phyloP scores from a whole-genome alignment of 1,140 invertebrate genomes.

The Diorhabda carinulata region DNA sequence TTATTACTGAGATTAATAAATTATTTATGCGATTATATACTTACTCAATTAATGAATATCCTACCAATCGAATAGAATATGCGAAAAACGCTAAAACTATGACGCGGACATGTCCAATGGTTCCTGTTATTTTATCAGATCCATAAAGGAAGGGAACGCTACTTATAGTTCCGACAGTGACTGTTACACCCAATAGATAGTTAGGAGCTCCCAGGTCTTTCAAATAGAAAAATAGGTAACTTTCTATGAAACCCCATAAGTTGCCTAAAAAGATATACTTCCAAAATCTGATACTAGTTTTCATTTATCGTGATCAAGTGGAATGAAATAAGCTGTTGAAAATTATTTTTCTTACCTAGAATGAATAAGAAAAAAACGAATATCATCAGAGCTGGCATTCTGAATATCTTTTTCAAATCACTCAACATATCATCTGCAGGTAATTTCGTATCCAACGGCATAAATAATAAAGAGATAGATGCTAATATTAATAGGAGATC shows the following conservation, averaged over 20 bases:
- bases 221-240: constrained; percentile 78
- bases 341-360: constrained; percentile 46
- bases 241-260: constrained; percentile 82
- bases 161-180: constrained; percentile 74
- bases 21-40: constrained; percentile 4
- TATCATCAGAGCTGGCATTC: constrained; percentile 68
- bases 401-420: constrained; percentile 66
- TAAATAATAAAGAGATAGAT: constrained; percentile 63
- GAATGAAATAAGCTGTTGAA: too few relatives aligned
- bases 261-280: constrained; percentile 61
- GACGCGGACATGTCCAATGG: constrained; percentile 75
- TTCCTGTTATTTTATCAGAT: constrained; percentile 73
- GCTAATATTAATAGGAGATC: constrained; percentile 66
- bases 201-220: constrained; percentile 76
- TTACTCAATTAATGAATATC: constrained; percentile 80
- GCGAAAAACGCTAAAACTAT: constrained; percentile 78
- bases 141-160: constrained; percentile 78
- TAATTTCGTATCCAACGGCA: constrained; percentile 68
- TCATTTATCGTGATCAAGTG: too few relatives aligned
- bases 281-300: too few relatives aligned
- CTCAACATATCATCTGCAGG: constrained; percentile 68
- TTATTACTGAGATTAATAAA: too few relatives aligned
- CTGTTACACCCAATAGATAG: constrained; percentile 74
- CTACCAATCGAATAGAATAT: constrained; percentile 71
- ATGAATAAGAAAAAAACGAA: constrained; percentile 75